A percentile compares a stretch with the other conserved stretches of the same genome.
These are phyloP conservation scores for Hiodon alosoides DNA, from an alignment of 2,113 vertebrate species.

Conservation along the genomic window DNA sequence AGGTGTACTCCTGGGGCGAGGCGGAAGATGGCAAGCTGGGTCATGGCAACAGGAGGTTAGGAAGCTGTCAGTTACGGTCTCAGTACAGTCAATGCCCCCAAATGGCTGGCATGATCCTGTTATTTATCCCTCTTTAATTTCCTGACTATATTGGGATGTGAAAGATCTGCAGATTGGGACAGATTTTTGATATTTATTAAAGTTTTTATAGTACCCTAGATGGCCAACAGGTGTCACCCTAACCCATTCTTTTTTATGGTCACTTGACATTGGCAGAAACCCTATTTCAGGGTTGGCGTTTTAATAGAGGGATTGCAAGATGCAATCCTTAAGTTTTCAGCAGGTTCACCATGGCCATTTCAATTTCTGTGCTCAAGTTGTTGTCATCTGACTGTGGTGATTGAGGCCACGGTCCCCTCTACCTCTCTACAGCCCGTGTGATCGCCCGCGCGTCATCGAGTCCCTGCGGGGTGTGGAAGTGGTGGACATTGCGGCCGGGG, in stretches of 20 bases:
- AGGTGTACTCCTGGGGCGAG: slow-evolving; percentile 98
- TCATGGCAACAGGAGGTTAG: slow-evolving; percentile 90
- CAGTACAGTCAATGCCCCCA: neutral
- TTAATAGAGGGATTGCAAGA: neutral
- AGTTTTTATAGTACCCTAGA: neutral
- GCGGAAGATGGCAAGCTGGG: slow-evolving; percentile 96
- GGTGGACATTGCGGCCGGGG: slow-evolving; percentile 89
- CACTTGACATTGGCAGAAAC: neutral
- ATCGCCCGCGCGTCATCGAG: slow-evolving; percentile 93
- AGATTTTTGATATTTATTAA: neutral
- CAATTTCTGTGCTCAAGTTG: neutral
- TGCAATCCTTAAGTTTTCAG: neutral
- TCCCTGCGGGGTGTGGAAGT: slow-evolving; percentile 92
- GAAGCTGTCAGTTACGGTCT: neutral
- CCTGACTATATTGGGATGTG: neutral
- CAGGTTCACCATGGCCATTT: neutral
- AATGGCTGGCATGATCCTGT: neutral
- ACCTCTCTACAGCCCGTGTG: slow-evolving; percentile 76
- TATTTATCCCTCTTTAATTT: neutral
- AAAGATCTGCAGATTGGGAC: neutral
- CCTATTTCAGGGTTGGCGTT: neutral
- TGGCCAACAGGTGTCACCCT: slow-evolving; percentile 20
- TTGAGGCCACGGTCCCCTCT: neutral
- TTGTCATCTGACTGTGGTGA: neutral
- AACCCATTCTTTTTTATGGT: neutral